A percentile compares a stretch with the other conserved stretches of the same genome.
phyloP scores from a whole-genome alignment of 1,140 invertebrate species.

The Drosophila melanica region DNA sequence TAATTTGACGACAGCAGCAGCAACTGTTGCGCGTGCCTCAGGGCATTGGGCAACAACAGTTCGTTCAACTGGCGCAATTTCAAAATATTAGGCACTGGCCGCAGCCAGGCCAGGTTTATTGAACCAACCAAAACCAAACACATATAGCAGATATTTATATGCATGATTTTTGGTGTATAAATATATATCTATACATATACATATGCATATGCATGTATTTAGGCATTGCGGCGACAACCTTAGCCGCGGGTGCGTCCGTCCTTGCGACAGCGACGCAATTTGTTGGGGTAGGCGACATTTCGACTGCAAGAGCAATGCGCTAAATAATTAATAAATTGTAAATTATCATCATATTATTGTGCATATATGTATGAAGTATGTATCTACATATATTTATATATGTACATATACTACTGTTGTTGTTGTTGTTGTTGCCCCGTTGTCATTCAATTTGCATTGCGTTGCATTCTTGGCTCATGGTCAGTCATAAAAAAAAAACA shows the following conservation, averaged over 20 bases:
- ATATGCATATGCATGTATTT: background rate
- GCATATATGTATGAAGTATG: background rate
- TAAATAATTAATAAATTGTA: slow-evolving; percentile 57
- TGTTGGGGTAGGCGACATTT: slow-evolving; percentile 70
- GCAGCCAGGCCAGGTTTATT: slow-evolving; percentile 32
- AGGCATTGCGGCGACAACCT: slow-evolving; percentile 14
- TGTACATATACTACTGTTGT: slow-evolving; percentile 1
- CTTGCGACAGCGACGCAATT: slow-evolving; percentile 43
- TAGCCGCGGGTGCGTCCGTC: slow-evolving; percentile 35
- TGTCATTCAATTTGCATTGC: slow-evolving; percentile 58
- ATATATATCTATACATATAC: background rate
- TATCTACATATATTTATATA: slow-evolving; percentile 1
- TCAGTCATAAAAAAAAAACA: slow-evolving; percentile 32
- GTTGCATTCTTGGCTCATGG: slow-evolving; percentile 48
- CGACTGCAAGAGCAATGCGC: slow-evolving; percentile 20
- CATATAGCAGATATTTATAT: background rate
- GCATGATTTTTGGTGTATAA: background rate
- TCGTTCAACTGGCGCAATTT: slow-evolving; percentile 51
- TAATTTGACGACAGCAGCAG: slow-evolving; percentile 8
- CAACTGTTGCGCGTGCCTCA: slow-evolving; percentile 39
- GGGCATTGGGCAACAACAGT: slow-evolving; percentile 42
- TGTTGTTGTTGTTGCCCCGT: background rate
- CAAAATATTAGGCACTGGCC: slow-evolving; percentile 44
- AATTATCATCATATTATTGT: slow-evolving; percentile 44
- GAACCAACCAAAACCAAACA: slow-evolving; percentile 19